A percentile compares a stretch with the other conserved stretches of the same genome.
These are phyloP conservation scores for Onychomys leucogaster DNA, from an alignment of 2,797 vertebrate genomes.

Conservation along the genomic window DNA sequence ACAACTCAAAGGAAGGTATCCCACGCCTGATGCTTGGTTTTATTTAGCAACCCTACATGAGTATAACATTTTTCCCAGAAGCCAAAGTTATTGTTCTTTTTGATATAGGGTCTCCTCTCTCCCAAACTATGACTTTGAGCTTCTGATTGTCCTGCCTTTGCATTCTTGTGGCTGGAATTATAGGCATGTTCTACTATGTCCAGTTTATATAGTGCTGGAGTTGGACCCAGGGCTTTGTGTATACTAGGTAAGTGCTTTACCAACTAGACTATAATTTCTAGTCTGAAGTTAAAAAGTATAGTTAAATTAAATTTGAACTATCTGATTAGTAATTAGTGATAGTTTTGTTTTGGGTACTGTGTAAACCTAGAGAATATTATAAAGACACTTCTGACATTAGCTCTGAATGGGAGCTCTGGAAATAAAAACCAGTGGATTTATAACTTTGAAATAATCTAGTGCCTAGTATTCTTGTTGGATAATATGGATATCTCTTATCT, in stretches of 20 bases:
- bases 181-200: background rate
- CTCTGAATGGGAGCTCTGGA: background rate
- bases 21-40: background rate
- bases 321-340: background rate
- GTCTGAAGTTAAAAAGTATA: background rate
- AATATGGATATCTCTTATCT: background rate
- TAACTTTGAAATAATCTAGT: background rate
- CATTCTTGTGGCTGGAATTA: background rate
- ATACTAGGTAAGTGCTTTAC: background rate
- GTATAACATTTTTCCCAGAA: background rate
- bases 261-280: background rate
- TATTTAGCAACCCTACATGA: background rate
- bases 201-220: background rate
- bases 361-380: background rate
- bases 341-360: background rate
- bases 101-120: background rate
- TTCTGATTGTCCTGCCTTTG: background rate
- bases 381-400: background rate
- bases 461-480: background rate
- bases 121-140: background rate
- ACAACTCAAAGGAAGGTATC: background rate
- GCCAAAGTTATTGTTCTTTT: background rate
- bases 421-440: background rate
- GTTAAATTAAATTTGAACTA: slow-evolving; percentile 1
- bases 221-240: background rate